These are phyloP conservation scores for Calephelis nemesis DNA, from an alignment of 1,140 invertebrate genomes.

Conservation along the genomic window DNA sequence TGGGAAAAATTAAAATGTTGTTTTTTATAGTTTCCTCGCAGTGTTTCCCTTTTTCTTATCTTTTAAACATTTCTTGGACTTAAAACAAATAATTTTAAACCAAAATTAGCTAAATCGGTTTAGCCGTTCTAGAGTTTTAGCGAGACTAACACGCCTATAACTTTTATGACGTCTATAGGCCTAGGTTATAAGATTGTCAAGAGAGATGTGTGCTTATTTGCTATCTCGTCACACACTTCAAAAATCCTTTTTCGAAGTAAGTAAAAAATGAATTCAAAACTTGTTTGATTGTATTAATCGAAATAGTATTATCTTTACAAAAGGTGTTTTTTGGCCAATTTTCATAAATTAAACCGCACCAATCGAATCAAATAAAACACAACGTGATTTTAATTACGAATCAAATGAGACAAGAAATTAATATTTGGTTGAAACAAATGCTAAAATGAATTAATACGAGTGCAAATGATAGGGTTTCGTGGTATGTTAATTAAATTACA, in stretches of 20 bases:
- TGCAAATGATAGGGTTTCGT: conserved; percentile 1
- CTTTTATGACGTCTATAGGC: too few relatives aligned
- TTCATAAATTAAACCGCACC: conserved; percentile 7
- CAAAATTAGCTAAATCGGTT: conserved; percentile 38
- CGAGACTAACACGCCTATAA: too few relatives aligned
- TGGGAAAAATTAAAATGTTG: too few relatives aligned
- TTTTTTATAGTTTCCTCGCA: too few relatives aligned
- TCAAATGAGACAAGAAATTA: conserved; percentile 17
- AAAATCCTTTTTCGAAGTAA: too few relatives aligned
- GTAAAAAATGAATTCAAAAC: not conserved
- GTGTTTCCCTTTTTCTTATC: too few relatives aligned
- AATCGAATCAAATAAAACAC: conserved; percentile 4
- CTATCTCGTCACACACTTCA: too few relatives aligned
- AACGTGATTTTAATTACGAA: conserved; percentile 11
- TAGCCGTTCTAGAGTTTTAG: conserved; percentile 32
- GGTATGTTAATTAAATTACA: not conserved
- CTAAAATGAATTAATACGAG: not conserved
- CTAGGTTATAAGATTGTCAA: too few relatives aligned
- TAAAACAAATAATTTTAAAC: not conserved
- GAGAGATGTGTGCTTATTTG: too few relatives aligned
- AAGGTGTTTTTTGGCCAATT: conserved; percentile 1
- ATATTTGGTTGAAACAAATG: conserved; percentile 8
- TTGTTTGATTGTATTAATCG: not conserved
- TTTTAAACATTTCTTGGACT: too few relatives aligned
- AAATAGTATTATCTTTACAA: not conserved